Conservation (phyloP, 2,113 vertebrate genomes). For the Petaurus breviceps region DNA sequence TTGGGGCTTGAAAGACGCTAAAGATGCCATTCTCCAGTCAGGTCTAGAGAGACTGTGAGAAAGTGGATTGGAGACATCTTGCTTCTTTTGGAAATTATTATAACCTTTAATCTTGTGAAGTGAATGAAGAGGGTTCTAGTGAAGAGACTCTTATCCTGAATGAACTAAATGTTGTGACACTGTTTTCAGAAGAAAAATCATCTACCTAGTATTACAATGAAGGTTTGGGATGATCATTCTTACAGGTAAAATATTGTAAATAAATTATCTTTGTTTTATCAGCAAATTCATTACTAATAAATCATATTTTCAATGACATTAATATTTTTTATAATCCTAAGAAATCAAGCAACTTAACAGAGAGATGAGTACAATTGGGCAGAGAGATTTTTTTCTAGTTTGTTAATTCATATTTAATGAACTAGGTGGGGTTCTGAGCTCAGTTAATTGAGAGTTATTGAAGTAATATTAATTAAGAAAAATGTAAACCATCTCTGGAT, state of each 20-base stretch:
- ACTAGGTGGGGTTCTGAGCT: neutral
- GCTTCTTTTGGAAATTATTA: neutral
- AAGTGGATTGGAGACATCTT: neutral
- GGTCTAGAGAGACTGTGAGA: neutral
- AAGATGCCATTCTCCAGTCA: neutral
- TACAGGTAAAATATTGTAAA: neutral
- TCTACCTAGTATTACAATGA: neutral
- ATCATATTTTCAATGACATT: neutral
- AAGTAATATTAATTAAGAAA: neutral
- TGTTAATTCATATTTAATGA: neutral
- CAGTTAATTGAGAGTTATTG: neutral
- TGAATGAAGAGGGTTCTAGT: neutral
- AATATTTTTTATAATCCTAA: neutral
- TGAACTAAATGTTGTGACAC: neutral
- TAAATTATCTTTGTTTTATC: neutral
- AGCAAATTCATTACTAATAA: neutral
- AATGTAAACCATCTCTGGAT: neutral
- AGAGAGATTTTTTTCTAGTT: neutral
- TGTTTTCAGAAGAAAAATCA: neutral
- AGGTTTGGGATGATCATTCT: neutral
- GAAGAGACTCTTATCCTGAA: neutral
- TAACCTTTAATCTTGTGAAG: neutral
- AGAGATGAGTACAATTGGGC: neutral
- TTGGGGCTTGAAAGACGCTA: neutral
- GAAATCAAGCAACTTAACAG: neutral